Evolutionary conservation across 1,140 invertebrate genomes (phyloP), one percentile per base, ranked within the genome.

Genomic region (Plodia interpunctella): DNA sequence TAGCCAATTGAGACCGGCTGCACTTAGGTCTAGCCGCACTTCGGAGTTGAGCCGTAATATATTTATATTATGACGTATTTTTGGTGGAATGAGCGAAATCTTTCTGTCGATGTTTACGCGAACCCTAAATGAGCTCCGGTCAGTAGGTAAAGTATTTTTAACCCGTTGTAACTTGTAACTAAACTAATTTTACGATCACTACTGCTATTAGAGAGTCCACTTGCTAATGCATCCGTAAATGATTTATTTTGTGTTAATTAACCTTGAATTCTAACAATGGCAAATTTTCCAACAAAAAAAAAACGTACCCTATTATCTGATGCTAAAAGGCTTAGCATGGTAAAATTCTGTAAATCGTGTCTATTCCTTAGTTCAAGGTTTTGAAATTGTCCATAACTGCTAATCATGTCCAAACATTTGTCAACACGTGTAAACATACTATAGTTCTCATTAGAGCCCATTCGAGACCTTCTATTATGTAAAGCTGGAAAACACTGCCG

Each of bases 131-230:
- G 55, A 44, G 55, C 32, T 55, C 18, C 70, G 63, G 70, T 68
- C 66, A 66, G 44, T 66, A 52, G 66, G 61, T 61, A 62, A 58
- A n/a, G 19, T 68, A 65, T 67, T 67, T 70, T 65, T 65, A 67
- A 60, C 38, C 0, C 13, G 21, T 25, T 6, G 21, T 25, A 25
- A 25, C 1, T 3, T 53, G n/a, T 11, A 32, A 32, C 30, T 32
- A 32, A 32, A 32, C 30, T 11, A 4, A 32, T 44, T 15, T 44
- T 44, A 44, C 38, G 15, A 44, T 44, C n/a, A 6, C 38, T 32
- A 32, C 6, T 32, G 11, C 6, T 6, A 9, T 32, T 32, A 32
- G 3, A 8, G 30, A 32, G 28, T 5, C 28, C 8, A 32, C 11
- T 32, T 28, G 28, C 9, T 9, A 9, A 28, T 9, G 9, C 28